Base-by-base conservation (phyloP, 1,140 invertebrate genomes). In the Calephelis virginiensis region DNA sequence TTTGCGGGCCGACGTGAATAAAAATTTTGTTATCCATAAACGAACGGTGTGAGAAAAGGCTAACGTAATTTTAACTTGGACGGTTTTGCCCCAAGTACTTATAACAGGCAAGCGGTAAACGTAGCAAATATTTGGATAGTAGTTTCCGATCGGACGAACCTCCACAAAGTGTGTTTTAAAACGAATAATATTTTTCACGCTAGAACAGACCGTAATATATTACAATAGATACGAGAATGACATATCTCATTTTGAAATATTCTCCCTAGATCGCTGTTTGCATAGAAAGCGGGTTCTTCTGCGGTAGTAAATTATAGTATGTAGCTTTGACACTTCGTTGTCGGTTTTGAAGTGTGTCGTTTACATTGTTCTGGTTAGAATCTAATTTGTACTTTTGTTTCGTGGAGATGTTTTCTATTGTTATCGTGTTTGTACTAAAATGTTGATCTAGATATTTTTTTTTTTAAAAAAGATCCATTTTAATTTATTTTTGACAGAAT, bases 91-190 rank as follows among this genome's bases (percentile, higher is more conserved):
- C 75, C 76, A 75, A 82, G 83, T 83, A 80, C 76, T 77, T 78
- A 76, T 76, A 82, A 81, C 80, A 80, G 79, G 81, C 76, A 72
- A 50, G 69, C 73, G 73, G 76, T 78, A 81, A 86, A 78, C 76
- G 80, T 72, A 60, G 72, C 74, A 83, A 86, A 85, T 84, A 85
- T 86, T 86, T 85, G 78, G 68, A 69, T 67, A 69, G 64, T 56
- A 69, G 64, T 66, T 69, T 59, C 63, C 63, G 66, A 74, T 74
- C 69, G 72, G 65, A 73, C 65, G 63, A 64, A 47, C 50, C 17
- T 47, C 50, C 63, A 45, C 53, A 64, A 69, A 64, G 56, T 60
- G 40, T 59, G 46, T 9, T 56, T 46, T 13, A 49, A 61, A 59
- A 37, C 28, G 28, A 63, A 70, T 37, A 17, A 14, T 43, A 49